Evolutionary conservation across 92 coral and sea anemone species (phyloP), one percentile per base, ranked within the genome.

Genomic region (Parazoanthus atlanticus): DNA sequence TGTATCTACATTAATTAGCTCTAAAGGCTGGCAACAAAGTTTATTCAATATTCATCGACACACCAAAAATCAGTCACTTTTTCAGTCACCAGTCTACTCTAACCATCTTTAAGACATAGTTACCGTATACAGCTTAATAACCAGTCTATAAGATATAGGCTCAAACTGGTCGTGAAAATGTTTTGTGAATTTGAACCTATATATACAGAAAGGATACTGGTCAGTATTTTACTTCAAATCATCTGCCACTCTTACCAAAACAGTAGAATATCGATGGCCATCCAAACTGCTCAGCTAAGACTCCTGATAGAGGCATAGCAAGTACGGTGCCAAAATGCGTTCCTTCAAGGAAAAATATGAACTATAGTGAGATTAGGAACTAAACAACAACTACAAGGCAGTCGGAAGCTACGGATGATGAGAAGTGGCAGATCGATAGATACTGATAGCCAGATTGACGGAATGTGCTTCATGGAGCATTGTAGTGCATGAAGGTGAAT

Each of bases 231-330:
- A 36, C n/a, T 13, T 40, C 40, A 34, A 8, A 34, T 1, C 25
- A 67, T 8, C 72, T 25, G 47, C 15, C 69, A 47, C 56, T 84
- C 95, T 91, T 83, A 96, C 99, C 99, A 90, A 96, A 96, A 73
- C 96, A 91, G 89, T 96, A 96, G 79, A 96, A 96, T 47, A 93
- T 93, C 36, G 99, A 85, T 10, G 98, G 90, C 99, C 99, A 96
- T 40, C 98, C 96, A 86, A 88, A 92, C 52, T 69, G 74, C 71
- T 93, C 84, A 6, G 95, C 94, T n/a, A 96, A 92, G 84, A 96
- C 91, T 30, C 99, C 99, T 36, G 99, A 96, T 76, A 96, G 86
- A 2, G 99, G 94, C 98, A 96, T 94, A 1, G 99, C 96, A 49
- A 96, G 38, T 15, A 96, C 97, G 21, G 99, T 94, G 47, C 99